Percentiles rank a stretch among this genome's conserved stretches.
Conservation (phyloP, 2,113 vertebrate genomes). For the Naja naja region DNA sequence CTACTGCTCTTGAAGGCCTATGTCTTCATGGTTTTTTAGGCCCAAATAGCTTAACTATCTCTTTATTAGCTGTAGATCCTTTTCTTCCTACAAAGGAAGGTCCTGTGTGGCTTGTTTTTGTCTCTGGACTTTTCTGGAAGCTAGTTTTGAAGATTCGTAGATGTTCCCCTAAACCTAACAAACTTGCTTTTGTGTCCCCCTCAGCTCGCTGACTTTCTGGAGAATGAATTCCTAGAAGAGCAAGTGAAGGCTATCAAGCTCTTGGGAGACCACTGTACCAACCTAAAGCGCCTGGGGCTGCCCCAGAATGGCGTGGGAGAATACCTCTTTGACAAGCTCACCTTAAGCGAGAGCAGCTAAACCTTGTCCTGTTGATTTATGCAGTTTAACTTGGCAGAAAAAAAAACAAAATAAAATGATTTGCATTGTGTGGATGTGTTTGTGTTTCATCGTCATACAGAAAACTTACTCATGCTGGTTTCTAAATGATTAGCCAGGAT, state of each 20-base stretch:
- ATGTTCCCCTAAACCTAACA: neutral
- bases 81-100: neutral
- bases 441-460: neutral
- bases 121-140: neutral
- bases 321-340: conserved; percentile 13
- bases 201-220: conserved; percentile 63
- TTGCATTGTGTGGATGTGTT: neutral
- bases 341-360: neutral
- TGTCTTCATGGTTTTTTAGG: neutral
- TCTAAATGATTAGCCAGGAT: neutral
- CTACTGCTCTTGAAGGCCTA: neutral
- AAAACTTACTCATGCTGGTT: neutral
- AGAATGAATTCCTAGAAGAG: conserved; percentile 55
- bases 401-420: neutral
- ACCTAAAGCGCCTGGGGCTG: neutral
- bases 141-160: neutral
- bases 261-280: conserved; percentile 43
- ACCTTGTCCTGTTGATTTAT: too few relatives aligned
- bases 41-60: neutral
- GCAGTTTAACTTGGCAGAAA: neutral
- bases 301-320: neutral
- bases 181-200: neutral
- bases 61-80: neutral
- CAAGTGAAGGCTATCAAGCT: conserved; percentile 59
- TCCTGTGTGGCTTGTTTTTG: neutral